Percentiles rank a stretch among this genome's conserved stretches.
These are phyloP conservation scores for Cryptoblepharus egeriae DNA, from an alignment of 2,797 vertebrate genomes.

Conservation along the genomic window DNA sequence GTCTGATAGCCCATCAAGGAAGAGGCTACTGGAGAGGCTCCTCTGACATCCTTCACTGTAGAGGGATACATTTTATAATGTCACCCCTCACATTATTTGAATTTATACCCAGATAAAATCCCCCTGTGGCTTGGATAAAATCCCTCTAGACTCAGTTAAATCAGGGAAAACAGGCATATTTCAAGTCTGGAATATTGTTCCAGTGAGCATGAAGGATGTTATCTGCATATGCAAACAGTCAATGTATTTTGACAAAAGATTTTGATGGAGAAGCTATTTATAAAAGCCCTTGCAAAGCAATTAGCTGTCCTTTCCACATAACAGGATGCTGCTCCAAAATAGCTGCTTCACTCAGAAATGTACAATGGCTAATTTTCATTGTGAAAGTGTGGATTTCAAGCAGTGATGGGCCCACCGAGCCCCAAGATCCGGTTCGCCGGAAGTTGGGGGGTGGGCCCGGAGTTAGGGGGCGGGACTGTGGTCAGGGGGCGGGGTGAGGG, in stretches of 20 bases:
- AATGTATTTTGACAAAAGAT: conserved; percentile 10
- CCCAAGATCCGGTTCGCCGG: no score
- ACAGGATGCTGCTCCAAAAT: conserved; percentile 6
- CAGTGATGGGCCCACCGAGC: no score
- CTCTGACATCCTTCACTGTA: no score
- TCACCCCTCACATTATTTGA: no score
- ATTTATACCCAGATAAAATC: background rate
- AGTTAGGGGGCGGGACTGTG: no score
- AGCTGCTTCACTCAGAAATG: conserved; percentile 11
- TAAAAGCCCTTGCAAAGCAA: conserved; percentile 34
- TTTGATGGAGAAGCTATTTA: conserved; percentile 16
- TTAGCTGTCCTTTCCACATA: conserved; percentile 26
- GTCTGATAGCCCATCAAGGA: no score
- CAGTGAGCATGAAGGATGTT: conserved; percentile 9
- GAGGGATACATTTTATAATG: no score
- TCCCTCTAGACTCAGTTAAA: conserved; percentile 9
- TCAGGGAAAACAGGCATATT: background rate
- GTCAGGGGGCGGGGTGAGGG: no score
- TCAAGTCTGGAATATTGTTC: conserved; percentile 12
- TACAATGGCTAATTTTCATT: conserved; percentile 13
- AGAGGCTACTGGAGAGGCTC: no score
- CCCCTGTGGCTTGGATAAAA: background rate
- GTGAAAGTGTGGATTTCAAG: no score
- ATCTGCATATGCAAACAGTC: background rate
- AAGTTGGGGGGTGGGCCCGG: no score